Evolutionary conservation across 2,888 invertebrate species (phyloP).

Genomic region (Polymixis flavicincta): DNA sequence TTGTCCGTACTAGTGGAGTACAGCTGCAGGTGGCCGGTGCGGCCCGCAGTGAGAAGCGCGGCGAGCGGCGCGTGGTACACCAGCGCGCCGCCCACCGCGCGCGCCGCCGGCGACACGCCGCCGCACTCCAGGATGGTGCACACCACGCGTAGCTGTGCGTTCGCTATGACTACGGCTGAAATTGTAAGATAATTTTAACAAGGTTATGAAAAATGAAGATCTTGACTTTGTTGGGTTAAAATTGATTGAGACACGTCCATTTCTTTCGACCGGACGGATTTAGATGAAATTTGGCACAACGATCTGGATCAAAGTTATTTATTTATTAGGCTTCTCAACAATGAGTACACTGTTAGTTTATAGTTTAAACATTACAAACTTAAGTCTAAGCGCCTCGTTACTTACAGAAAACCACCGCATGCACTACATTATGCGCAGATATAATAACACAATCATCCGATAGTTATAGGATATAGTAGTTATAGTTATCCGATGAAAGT

Average conservation of each 20-base stretch:
- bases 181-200: constrained; percentile 4
- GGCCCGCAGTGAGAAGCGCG: constrained; percentile 83
- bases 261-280: too few relatives aligned
- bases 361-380: too few relatives aligned
- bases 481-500: too few relatives aligned
- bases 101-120: constrained; percentile 81
- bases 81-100: constrained; percentile 78
- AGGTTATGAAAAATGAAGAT: not conserved
- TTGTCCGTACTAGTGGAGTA: constrained; percentile 85
- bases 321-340: too few relatives aligned
- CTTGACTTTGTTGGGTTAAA: not conserved
- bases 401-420: too few relatives aligned
- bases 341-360: too few relatives aligned
- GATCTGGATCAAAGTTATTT: too few relatives aligned
- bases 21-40: constrained; percentile 85
- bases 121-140: constrained; percentile 87
- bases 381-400: too few relatives aligned
- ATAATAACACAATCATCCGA: too few relatives aligned
- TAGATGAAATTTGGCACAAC: too few relatives aligned
- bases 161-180: constrained; percentile 86
- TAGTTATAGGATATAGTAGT: too few relatives aligned
- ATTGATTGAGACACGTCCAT: not conserved
- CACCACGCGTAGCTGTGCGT: constrained; percentile 79
- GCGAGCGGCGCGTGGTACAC: constrained; percentile 77
- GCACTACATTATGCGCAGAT: too few relatives aligned